Evolutionary conservation across 2,113 vertebrate species (phyloP), one percentile per base, ranked within the genome.

Genomic region (Engystomops pustulosus): DNA sequence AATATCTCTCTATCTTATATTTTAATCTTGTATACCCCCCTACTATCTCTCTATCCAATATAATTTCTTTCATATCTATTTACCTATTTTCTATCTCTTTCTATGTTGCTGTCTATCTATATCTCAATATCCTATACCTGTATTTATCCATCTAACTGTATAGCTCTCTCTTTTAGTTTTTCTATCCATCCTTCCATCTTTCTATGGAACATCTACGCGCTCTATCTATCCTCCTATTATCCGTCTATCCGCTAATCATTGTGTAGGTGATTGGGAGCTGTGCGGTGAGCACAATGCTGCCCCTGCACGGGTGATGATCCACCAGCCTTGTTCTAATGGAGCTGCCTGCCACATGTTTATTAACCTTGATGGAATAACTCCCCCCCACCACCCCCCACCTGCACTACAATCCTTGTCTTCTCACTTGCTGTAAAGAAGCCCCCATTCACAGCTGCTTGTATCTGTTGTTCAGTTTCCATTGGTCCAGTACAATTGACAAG

Each of bases 401-500:
- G 36, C 23, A 45, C 45, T 25, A 32, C 71, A 88, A 83, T 78
- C 86, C 79, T 32, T 83, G 77, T 86, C 60, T 51, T 71, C 68
- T 81, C 80, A 38, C 32, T 81, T 71, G 67, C 80, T 81, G 72
- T 77, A 34, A 36, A 86, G 86, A 85, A 23, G 79, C 45, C 77
- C 80, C n/a, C 80, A 89, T 87, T 89, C 88, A 90, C 89, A 89
- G 90, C 89, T 90, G 91, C 91, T 89, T 88, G 89, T 87, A 89
- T 45, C 87, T 86, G 84, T 89, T 89, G 92, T 89, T 84, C 90
- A 53, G 68, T 92, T 78, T 87, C 90, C 88, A 93, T 95, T 92
- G 95, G 96, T 93, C 93, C 82, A 85, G 90, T 90, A 91, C 88
- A 88, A 88, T 89, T 88, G 90, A 94, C 93, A 94, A 95, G 94